Evolutionary conservation across 1,140 invertebrate genomes (phyloP).

Genomic region (Meloidogyne floridensis): DNA sequence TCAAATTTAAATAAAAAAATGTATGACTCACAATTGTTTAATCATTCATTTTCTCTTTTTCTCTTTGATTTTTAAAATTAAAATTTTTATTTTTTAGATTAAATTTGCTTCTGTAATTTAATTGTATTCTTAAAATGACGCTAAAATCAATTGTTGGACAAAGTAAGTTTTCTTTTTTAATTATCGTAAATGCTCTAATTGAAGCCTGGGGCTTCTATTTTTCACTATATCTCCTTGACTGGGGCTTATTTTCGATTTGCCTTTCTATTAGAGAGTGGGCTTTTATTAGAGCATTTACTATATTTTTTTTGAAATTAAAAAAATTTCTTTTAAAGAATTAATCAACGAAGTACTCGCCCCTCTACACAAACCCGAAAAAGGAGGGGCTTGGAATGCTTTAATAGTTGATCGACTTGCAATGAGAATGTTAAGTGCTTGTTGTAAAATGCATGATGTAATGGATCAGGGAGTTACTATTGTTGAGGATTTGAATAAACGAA

Average conservation of each 20-base stretch:
- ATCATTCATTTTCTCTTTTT: no score
- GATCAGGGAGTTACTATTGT: slow-evolving; percentile 93
- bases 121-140: slow-evolving; percentile 42
- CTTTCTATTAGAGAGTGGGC: no score
- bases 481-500: slow-evolving; percentile 94
- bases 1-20: no score
- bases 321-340: slow-evolving; percentile 76
- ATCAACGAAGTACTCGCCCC: slow-evolving; percentile 93
- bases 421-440: slow-evolving; percentile 98
- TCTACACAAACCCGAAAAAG: slow-evolving; percentile 79
- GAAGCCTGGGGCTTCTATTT: no score
- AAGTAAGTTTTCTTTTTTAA: slow-evolving; percentile 42
- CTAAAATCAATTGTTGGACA: slow-evolving; percentile 60
- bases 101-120: no score
- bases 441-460: slow-evolving; percentile 99
- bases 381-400: slow-evolving; percentile 90
- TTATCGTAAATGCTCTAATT: no score
- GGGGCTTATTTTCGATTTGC: no score
- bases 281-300: no score
- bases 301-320: no score
- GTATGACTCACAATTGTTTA: no score
- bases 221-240: no score
- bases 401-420: slow-evolving; percentile 96
- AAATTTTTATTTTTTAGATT: not conserved
- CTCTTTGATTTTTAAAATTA: not conserved